These are phyloP conservation scores for Chlorocebus sabaeus DNA, from an alignment of 2,113 vertebrate species.

Conservation along the genomic window DNA sequence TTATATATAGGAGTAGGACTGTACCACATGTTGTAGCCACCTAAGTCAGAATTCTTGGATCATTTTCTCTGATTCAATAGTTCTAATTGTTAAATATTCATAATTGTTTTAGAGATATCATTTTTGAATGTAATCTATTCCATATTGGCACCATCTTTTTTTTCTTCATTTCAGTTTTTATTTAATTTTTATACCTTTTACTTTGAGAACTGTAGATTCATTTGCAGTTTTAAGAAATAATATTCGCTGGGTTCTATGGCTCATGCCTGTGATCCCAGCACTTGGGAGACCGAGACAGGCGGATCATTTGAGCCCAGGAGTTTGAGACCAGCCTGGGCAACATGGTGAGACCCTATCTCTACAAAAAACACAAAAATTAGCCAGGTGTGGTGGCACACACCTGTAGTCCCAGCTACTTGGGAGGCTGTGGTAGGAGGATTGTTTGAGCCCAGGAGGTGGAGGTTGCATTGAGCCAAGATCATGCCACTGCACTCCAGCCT, in stretches of 20 bases:
- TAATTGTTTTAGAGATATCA: background rate
- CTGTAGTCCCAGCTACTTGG: background rate
- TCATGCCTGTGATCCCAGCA: background rate
- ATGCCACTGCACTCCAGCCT: too few relatives aligned
- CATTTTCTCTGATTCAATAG: background rate
- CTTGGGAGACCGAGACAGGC: background rate
- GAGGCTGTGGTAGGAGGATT: background rate
- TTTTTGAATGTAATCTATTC: background rate
- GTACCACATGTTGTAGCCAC: background rate
- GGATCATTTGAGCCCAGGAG: background rate
- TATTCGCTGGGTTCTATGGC: background rate
- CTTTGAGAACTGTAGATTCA: constrained; percentile 6
- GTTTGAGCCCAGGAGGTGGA: background rate
- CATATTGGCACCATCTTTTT: background rate
- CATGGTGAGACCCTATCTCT: background rate
- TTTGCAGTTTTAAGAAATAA: constrained; percentile 18
- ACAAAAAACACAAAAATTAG: background rate
- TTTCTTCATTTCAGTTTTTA: background rate
- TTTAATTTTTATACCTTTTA: constrained; percentile 29
- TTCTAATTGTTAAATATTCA: constrained; percentile 21
- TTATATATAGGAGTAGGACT: background rate
- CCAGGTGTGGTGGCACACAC: background rate
- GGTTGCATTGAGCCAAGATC: too few relatives aligned
- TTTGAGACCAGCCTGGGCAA: background rate
- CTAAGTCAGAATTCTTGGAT: constrained; percentile 38